Evolutionary conservation across 2,797 vertebrate genomes (phyloP).

Genomic region (Ambastaia sidthimunki): DNA sequence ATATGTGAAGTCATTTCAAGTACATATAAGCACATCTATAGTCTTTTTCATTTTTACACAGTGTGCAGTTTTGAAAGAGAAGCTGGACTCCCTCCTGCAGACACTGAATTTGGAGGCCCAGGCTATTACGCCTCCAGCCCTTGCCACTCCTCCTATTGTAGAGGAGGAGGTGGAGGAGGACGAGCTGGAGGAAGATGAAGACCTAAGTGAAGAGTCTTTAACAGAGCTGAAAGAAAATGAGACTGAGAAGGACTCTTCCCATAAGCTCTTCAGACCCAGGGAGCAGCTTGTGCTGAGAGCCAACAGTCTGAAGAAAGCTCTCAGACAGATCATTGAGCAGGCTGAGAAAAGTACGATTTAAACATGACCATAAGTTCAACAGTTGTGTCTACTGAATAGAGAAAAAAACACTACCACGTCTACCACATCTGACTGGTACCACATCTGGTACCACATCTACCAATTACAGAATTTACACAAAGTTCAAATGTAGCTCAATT

Average conservation of each 20-base stretch:
- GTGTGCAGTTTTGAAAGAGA: constrained; percentile 94
- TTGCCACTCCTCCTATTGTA: constrained; percentile 80
- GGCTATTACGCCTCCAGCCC: constrained; percentile 71
- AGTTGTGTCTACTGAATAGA: neutral
- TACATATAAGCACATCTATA: neutral
- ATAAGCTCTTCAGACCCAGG: constrained; percentile 82
- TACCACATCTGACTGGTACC: too few relatives aligned
- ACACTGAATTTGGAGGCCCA: constrained; percentile 86
- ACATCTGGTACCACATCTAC: too few relatives aligned
- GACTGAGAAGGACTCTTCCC: constrained; percentile 77
- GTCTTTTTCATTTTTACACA: constrained; percentile 57
- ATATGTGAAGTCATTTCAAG: neutral
- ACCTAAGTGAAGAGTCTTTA: constrained; percentile 88
- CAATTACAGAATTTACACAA: too few relatives aligned
- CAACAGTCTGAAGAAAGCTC: constrained; percentile 97
- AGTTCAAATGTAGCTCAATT: too few relatives aligned
- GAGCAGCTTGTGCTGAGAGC: constrained; percentile 94
- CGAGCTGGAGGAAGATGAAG: constrained; percentile 81
- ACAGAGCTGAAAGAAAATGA: constrained; percentile 87
- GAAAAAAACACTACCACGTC: too few relatives aligned
- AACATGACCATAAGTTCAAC: neutral
- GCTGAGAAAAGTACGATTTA: constrained; percentile 86
- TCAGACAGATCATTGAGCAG: constrained; percentile 95
- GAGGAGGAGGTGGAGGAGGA: constrained; percentile 85
- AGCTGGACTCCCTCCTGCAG: constrained; percentile 91